Conservation (phyloP, 1,140 invertebrate genomes). For the Danaus plexippus region DNA sequence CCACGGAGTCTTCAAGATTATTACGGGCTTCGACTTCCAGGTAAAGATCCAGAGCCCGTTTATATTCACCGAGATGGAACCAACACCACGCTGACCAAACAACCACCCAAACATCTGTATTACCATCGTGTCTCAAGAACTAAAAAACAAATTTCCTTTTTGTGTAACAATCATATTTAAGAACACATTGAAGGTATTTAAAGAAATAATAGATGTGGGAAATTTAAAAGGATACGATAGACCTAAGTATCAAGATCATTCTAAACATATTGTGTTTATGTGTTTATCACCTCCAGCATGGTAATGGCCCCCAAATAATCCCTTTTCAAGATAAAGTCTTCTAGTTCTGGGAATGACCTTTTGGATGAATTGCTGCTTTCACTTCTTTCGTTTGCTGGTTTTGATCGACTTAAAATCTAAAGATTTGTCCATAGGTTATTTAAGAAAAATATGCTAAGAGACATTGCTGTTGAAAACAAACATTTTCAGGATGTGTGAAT, state of each 20-base stretch:
- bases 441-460: too few species aligned
- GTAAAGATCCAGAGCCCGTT: constrained; percentile 85
- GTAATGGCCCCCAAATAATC: constrained; percentile 97
- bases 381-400: constrained; percentile 73
- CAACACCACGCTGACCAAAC: constrained; percentile 95
- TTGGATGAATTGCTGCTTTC: constrained; percentile 63
- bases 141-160: constrained; percentile 8
- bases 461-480: too few species aligned
- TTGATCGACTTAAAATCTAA: constrained; percentile 80
- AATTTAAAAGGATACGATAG: too few species aligned
- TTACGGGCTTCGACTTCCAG: constrained; percentile 60
- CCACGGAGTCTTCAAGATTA: constrained; percentile 50
- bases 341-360: constrained; percentile 81
- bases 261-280: too few species aligned
- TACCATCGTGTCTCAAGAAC: constrained; percentile 68
- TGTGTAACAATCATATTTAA: too few species aligned
- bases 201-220: too few species aligned
- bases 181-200: too few species aligned
- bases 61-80: constrained; percentile 96
- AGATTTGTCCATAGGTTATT: neutral
- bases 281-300: constrained; percentile 82
- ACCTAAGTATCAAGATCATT: too few species aligned
- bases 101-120: constrained; percentile 76
- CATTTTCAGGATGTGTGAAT: too few species aligned
- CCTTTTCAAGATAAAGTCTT: constrained; percentile 89